Evolutionary conservation across 2,888 invertebrate species (phyloP).

Genomic region (Euspilapteryx auroguttella): DNA sequence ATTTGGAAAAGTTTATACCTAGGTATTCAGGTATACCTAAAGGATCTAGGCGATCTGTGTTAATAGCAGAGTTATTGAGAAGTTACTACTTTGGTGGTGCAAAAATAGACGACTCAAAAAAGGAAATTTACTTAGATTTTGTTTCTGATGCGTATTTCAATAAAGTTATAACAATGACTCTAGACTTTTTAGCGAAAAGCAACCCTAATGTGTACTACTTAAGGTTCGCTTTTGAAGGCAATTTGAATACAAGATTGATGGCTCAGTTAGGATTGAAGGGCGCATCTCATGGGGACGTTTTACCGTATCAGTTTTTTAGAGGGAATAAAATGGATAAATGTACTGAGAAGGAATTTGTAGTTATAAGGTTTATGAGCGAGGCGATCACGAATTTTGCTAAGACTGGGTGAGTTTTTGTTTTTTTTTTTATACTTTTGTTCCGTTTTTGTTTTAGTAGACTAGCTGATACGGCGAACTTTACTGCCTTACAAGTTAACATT

Average conservation of each 20-base stretch:
- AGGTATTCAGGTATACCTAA: constrained; percentile 15
- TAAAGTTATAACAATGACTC: constrained; percentile 19
- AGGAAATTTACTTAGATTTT: constrained; percentile 20
- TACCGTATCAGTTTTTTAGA: constrained; percentile 37
- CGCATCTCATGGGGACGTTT: constrained; percentile 34
- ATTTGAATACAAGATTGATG: constrained; percentile 30
- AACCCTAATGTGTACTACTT: constrained; percentile 19
- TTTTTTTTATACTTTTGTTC: too few species aligned
- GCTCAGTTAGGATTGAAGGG: constrained; percentile 24
- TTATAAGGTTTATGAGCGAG: constrained; percentile 25
- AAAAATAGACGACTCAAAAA: constrained; percentile 12
- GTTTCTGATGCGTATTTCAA: constrained; percentile 26
- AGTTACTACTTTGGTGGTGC: constrained; percentile 25
- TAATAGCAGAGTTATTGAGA: constrained; percentile 15
- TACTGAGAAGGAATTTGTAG: constrained; percentile 16
- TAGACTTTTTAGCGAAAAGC: constrained; percentile 17
- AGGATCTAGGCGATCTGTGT: constrained; percentile 11
- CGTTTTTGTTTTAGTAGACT: too few species aligned
- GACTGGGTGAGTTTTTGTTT: constrained; percentile 36
- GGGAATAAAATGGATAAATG: constrained; percentile 20
- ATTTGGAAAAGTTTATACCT: constrained; percentile 28
- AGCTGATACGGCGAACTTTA: too few species aligned
- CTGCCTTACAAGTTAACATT: too few species aligned
- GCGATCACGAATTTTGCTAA: constrained; percentile 34
- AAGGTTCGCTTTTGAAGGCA: constrained; percentile 28